Evolutionary conservation across 2,113 vertebrate genomes (phyloP).

Genomic region (Raja brachyura): DNA sequence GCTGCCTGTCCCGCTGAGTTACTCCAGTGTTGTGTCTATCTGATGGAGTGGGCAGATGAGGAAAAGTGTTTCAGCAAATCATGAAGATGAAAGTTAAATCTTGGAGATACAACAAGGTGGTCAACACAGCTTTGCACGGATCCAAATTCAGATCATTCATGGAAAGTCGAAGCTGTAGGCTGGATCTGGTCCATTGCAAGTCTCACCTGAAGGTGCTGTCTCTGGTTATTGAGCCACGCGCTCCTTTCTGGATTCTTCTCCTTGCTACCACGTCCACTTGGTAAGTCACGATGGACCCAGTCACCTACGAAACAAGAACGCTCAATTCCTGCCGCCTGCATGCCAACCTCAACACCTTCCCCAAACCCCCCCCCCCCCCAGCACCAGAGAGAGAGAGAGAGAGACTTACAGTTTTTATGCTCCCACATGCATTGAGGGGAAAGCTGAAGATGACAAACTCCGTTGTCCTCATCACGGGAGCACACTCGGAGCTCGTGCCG

Average conservation of each 20-base stretch:
- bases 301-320: neutral
- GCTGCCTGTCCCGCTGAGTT: too few species aligned
- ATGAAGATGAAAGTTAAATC: too few species aligned
- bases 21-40: too few species aligned
- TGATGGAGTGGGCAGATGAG: too few species aligned
- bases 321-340: neutral
- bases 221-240: conserved; percentile 15
- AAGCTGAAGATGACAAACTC: conserved; percentile 7
- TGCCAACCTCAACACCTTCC: neutral
- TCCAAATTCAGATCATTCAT: too few species aligned
- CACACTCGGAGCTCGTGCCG: neutral
- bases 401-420: neutral
- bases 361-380: neutral
- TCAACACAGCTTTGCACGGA: too few species aligned
- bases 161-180: neutral
- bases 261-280: neutral
- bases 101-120: too few species aligned
- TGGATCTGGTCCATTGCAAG: neutral
- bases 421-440: neutral
- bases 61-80: too few species aligned
- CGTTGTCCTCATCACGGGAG: neutral
- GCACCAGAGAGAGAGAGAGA: too few species aligned
- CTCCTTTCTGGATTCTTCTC: neutral
- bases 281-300: neutral
- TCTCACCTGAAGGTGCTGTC: conserved; percentile 26